These are phyloP conservation scores for Sphaerodactylus townsendi DNA, from an alignment of 2,113 vertebrate genomes.

Conservation along the genomic window DNA sequence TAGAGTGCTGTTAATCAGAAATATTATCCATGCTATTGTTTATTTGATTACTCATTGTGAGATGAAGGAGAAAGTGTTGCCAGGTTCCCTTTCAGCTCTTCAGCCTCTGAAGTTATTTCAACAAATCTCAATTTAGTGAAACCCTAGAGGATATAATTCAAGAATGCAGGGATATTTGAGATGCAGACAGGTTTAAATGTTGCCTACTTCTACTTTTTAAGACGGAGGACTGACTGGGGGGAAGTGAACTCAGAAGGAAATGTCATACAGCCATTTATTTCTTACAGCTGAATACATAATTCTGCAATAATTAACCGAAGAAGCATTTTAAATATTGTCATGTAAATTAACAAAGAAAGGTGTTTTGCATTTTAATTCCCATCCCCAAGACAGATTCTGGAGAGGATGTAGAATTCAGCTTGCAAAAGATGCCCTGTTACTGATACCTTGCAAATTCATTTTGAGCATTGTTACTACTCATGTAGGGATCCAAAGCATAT, in stretches of 20 bases:
- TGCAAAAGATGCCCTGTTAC: conserved; percentile 7
- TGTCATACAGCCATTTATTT: not conserved
- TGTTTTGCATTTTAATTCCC: not conserved
- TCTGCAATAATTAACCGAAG: not conserved
- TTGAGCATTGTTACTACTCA: not conserved
- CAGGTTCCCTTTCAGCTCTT: too few species aligned
- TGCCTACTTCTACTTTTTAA: not conserved
- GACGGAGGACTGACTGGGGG: not conserved
- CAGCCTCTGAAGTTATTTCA: too few species aligned
- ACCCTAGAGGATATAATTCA: too few species aligned
- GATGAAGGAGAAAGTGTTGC: too few species aligned
- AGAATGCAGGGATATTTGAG: too few species aligned
- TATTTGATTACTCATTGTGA: too few species aligned
- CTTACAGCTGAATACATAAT: not conserved
- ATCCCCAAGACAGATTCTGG: conserved; percentile 18
- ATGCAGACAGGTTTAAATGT: not conserved
- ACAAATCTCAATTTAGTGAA: too few species aligned
- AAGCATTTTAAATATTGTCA: not conserved
- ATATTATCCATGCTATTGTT: too few species aligned
- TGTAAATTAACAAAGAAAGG: conserved; percentile 6
- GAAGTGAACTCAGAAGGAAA: not conserved
- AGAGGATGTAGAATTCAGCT: not conserved
- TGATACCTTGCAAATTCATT: fast-evolving
- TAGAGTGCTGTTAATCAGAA: too few species aligned
- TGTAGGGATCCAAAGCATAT: not conserved